Base-by-base conservation (phyloP, 2,888 invertebrate species). In the Dioctria rufipes region DNA sequence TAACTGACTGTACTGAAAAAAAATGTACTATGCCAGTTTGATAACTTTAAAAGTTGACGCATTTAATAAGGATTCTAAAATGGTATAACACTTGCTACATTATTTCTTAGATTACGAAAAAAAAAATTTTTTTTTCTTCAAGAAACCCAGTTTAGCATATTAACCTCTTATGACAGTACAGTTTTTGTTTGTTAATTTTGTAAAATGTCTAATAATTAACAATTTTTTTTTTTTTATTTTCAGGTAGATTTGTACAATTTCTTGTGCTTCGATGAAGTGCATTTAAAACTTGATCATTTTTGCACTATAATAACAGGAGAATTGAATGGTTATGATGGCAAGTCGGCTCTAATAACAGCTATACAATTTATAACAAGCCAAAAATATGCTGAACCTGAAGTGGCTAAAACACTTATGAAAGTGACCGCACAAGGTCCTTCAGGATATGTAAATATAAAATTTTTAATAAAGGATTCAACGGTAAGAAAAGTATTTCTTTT, bases 201-300 rank as follows among this genome's bases (percentile, higher is more conserved):
- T 25, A 25, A 25, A n/a, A n/a, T n/a, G n/a, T n/a, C n/a, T n/a
- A n/a, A n/a, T n/a, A n/a, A n/a, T n/a, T n/a, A n/a, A n/a, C n/a
- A n/a, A n/a, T n/a, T n/a, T n/a, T n/a, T 25, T 25, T 25, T 25
- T 25, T 25, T 25, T 25, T 25, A 25, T 25, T 65, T 65, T 42
- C 65, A 67, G 67, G 46, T 67, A 42, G 25, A 43, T 46, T 3
- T 67, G 3, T 37, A 46, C 25, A 67, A 67, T 49, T 67, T 49
- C 37, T 43, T 67, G 67, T 67, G 46, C 5, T 49, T 49, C 25
- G 49, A 49, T 4, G 5, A 43, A 8, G 4, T 67, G 3, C 9
- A 42, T 2, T 2, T 46, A 37, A 11, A 67, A 5, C 46, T 67
- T 4, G 43, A 46, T 5, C 11, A 46, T 8, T 43, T 37, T 0